Evolutionary conservation across 2,113 vertebrate genomes (phyloP).

Genomic region (Melanocharis versteri): DNA sequence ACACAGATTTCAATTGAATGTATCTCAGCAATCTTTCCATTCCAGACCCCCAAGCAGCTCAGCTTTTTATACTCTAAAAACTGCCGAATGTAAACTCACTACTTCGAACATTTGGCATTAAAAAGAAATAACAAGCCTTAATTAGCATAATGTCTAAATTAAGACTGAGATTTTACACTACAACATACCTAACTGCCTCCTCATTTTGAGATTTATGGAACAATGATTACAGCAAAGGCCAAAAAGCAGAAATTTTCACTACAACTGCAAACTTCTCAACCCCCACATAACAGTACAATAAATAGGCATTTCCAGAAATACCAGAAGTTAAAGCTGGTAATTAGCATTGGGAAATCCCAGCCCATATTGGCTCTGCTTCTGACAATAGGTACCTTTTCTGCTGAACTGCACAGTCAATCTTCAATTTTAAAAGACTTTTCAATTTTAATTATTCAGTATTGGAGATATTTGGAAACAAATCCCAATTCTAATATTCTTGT

Average conservation of each 20-base stretch:
- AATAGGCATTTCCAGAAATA: constrained; percentile 57
- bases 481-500: not conserved
- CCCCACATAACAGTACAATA: not conserved
- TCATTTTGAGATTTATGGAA: not conserved
- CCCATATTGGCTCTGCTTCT: constrained; percentile 12
- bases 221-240: not conserved
- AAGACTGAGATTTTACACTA: not conserved
- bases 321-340: constrained; percentile 39
- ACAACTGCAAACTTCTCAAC: not conserved
- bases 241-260: not conserved
- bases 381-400: constrained; percentile 29
- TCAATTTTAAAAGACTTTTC: constrained; percentile 3
- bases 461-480: not conserved
- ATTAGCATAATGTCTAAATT: not conserved
- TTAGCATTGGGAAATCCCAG: constrained; percentile 56
- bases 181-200: not conserved
- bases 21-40: not conserved
- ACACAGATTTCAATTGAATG: not conserved
- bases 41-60: not conserved
- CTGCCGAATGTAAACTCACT: not conserved
- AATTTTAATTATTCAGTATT: not conserved
- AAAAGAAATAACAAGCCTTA: not conserved
- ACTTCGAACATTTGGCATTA: not conserved
- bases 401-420: not conserved
- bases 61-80: not conserved